These are phyloP conservation scores for Drosophila equinoxialis DNA, from an alignment of 1,140 invertebrate genomes.

Conservation along the genomic window DNA sequence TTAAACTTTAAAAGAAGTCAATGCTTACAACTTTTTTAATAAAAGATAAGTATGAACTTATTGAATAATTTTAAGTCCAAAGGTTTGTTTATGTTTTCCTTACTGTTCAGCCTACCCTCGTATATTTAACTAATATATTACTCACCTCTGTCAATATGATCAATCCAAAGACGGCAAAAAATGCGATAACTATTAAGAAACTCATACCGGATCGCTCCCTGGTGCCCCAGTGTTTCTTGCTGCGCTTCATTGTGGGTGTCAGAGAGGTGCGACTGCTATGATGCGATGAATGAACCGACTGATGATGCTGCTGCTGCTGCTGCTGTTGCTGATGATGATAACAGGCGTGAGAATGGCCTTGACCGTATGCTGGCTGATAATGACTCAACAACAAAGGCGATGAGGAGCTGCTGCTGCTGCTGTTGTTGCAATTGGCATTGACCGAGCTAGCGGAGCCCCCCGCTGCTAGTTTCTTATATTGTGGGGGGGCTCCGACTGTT, in stretches of 20 bases:
- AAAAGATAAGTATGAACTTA: too few relatives aligned
- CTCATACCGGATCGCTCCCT: slow-evolving; percentile 92
- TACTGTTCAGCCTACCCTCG: too few relatives aligned
- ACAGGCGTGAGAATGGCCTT: slow-evolving; percentile 34
- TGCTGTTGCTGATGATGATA: slow-evolving; percentile 52
- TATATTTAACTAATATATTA: background rate
- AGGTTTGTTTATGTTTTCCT: too few relatives aligned
- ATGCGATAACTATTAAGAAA: slow-evolving; percentile 94
- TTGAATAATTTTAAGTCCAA: too few relatives aligned
- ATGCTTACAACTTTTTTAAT: too few relatives aligned
- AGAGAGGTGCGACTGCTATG: slow-evolving; percentile 64
- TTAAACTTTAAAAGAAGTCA: too few relatives aligned
- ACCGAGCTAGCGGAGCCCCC: slow-evolving; percentile 72
- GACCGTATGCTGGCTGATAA: slow-evolving; percentile 61
- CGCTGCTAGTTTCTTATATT: slow-evolving; percentile 62
- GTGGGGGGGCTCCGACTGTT: slow-evolving; percentile 77
- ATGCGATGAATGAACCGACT: background rate
- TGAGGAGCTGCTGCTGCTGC: slow-evolving; percentile 29
- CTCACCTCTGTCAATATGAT: slow-evolving; percentile 91
- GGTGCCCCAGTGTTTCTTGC: slow-evolving; percentile 84
- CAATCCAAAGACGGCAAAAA: slow-evolving; percentile 93
- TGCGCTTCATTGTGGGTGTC: slow-evolving; percentile 71
- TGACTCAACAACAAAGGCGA: slow-evolving; percentile 39
- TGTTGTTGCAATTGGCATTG: slow-evolving; percentile 19
- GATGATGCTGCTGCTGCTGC: slow-evolving; percentile 41